Conservation (phyloP, 1,140 invertebrate species). For the Ganaspis sp. region DNA sequence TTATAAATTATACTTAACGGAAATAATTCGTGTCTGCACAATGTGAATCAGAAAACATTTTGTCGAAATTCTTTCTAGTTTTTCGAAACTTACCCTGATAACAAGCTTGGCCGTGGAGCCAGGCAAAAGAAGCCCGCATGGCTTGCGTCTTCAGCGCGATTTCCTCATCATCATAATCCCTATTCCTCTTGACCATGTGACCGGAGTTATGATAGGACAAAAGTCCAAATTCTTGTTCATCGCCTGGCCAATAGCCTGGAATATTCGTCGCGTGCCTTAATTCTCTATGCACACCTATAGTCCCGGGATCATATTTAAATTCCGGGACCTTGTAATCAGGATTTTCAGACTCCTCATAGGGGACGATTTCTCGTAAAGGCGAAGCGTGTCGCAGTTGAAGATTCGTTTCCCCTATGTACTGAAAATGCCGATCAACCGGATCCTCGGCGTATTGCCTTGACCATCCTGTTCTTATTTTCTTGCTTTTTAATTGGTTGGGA, state of each 20-base stretch:
- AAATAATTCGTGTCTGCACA: too few species aligned
- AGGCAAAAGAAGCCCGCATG: conserved; percentile 86
- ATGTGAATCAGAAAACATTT: too few species aligned
- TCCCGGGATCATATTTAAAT: conserved; percentile 78
- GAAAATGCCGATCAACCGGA: conserved; percentile 80
- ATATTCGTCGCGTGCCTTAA: conserved; percentile 82
- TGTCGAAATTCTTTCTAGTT: neutral
- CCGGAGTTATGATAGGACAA: conserved; percentile 83
- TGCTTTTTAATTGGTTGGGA: conserved; percentile 60
- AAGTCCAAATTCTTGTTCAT: conserved; percentile 84
- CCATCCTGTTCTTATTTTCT: neutral
- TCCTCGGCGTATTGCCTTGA: conserved; percentile 74
- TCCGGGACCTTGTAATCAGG: conserved; percentile 76
- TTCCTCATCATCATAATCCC: conserved; percentile 75
- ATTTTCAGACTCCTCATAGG: conserved; percentile 78
- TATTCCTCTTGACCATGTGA: conserved; percentile 74
- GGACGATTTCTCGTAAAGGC: conserved; percentile 81
- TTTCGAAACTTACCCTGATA: conserved; percentile 81
- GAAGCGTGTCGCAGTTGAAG: conserved; percentile 80
- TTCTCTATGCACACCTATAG: conserved; percentile 76
- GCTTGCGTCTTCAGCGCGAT: conserved; percentile 84
- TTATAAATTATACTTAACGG: too few species aligned
- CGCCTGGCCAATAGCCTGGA: conserved; percentile 89
- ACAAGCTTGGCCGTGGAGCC: conserved; percentile 87
- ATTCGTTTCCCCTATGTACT: conserved; percentile 81